Conservation (phyloP, 1,140 invertebrate species). For the Cyrtorhinus lividipennis region DNA sequence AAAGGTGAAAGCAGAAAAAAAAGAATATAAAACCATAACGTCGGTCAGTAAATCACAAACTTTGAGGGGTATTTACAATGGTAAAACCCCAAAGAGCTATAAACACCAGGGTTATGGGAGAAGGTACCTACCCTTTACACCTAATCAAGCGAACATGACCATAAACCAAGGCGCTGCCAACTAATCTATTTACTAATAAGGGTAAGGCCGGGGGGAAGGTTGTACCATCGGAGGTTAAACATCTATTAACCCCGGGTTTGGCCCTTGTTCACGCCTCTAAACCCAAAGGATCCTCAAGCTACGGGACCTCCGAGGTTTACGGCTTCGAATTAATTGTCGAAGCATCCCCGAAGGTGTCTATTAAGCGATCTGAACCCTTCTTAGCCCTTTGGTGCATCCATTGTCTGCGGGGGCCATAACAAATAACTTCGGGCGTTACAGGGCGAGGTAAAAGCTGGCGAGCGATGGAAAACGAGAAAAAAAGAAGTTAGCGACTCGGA, state of each 20-base stretch:
- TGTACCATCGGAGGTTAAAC: neutral
- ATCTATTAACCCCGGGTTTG: neutral
- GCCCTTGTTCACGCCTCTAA: conserved; percentile 4
- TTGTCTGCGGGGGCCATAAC: conserved; percentile 1
- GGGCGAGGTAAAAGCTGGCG: too few relatives aligned
- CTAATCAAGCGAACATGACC: conserved; percentile 6
- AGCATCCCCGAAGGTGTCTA: neutral
- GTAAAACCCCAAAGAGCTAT: neutral
- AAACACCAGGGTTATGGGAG: conserved; percentile 4
- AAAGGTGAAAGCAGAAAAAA: neutral
- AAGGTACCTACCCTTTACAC: conserved; percentile 9
- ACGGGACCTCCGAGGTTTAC: neutral
- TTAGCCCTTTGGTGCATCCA: neutral
- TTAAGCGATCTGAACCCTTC: conserved; percentile 1
- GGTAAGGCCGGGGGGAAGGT: neutral
- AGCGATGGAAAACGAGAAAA: too few relatives aligned
- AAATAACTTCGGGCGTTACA: neutral
- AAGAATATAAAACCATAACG: neutral
- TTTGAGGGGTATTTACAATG: conserved; percentile 8
- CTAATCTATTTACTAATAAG: conserved; percentile 8
- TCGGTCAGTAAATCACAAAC: conserved; percentile 3
- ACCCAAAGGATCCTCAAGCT: neutral
- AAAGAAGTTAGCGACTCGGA: too few relatives aligned
- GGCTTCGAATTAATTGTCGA: conserved; percentile 2
- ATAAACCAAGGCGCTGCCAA: conserved; percentile 4